Base-by-base conservation (phyloP, 2,113 vertebrate species). In the Chrysochloris asiatica region DNA sequence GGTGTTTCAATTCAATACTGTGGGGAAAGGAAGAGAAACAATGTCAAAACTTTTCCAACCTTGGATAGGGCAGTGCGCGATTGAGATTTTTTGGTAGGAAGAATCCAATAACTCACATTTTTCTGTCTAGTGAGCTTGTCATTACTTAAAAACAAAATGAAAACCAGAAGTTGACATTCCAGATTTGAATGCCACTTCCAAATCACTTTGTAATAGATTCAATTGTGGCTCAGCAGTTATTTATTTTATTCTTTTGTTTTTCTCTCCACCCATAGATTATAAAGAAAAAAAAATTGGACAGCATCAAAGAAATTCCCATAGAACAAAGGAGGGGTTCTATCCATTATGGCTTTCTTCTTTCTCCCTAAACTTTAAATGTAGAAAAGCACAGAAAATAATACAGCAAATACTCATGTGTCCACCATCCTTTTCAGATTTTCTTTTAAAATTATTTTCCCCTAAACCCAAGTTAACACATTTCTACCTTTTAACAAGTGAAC, bases 121-220 rank as follows among this genome's bases (percentile, higher is more conserved):
- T 89, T 86, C 69, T 75, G 30, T 81, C 76, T 83, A 52, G 45
- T 86, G 61, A 95, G 65, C 43, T 82, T 93, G 33, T 67, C 52
- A 75, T 87, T 90, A 83, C 87, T 95, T 92, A 47, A 91, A 95
- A 92, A n/a, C 19, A 85, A 83, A 91, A 85, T 71, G 43, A 94
- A 93, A 93, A 59, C 26, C 73, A 89, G 87, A 92, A 94, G 79
- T 56, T 94, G 26, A 30, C 83, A 89, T 93, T 95, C 77, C 75
- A 85, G 19, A 54, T 85, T 91, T 87, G 59, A 94, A 95, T 88
- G 13, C 30, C 80, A 71, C 81, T 93, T 94, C 83, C 71, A 94
- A 94, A 90, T 89, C 63, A 48, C 86, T 79, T 73, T 59, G 13
- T 61, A 76, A 80, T 22, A 90, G 13, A 71, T 33, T 22, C 26